Evolutionary conservation across 2,888 invertebrate species (phyloP).

Genomic region (Neoscelio sp.): DNA sequence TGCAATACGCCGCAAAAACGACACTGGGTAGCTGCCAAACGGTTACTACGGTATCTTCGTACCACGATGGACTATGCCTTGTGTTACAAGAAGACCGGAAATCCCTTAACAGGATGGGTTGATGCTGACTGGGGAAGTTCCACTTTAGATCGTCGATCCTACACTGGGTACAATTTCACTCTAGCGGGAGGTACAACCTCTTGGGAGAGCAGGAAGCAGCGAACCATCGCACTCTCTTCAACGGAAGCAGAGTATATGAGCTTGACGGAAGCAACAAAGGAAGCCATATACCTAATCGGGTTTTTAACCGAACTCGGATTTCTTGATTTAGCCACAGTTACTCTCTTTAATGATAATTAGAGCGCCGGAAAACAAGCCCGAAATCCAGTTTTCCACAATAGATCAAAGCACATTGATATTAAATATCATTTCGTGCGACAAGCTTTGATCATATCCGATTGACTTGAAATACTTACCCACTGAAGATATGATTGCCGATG

Average conservation of each 20-base stretch:
- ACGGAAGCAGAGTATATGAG: slow-evolving; percentile 26
- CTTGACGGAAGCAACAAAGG: slow-evolving; percentile 32
- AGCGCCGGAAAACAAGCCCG: slow-evolving; percentile 44
- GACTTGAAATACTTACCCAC: too few species aligned
- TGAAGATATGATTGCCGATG: too few species aligned
- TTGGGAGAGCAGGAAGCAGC: background rate
- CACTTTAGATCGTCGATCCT: background rate
- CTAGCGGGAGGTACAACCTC: background rate
- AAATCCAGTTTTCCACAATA: slow-evolving; percentile 49
- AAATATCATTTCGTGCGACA: too few species aligned
- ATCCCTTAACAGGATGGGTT: too few species aligned
- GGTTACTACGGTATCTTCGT: too few species aligned
- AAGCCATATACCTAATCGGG: slow-evolving; percentile 39
- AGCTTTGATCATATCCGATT: too few species aligned
- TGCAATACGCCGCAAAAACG: too few species aligned
- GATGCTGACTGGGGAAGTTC: background rate
- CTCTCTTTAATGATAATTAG: slow-evolving; percentile 55
- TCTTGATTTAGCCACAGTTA: background rate
- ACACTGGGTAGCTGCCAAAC: too few species aligned
- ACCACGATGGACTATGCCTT: too few species aligned
- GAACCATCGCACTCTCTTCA: background rate
- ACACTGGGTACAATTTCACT: background rate
- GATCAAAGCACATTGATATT: too few species aligned
- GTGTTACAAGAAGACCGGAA: too few species aligned
- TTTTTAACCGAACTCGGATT: slow-evolving; percentile 40